Evolutionary conservation across 2,113 vertebrate genomes (phyloP), one percentile per base, ranked within the genome.

Genomic region (Pteropus alecto): DNA sequence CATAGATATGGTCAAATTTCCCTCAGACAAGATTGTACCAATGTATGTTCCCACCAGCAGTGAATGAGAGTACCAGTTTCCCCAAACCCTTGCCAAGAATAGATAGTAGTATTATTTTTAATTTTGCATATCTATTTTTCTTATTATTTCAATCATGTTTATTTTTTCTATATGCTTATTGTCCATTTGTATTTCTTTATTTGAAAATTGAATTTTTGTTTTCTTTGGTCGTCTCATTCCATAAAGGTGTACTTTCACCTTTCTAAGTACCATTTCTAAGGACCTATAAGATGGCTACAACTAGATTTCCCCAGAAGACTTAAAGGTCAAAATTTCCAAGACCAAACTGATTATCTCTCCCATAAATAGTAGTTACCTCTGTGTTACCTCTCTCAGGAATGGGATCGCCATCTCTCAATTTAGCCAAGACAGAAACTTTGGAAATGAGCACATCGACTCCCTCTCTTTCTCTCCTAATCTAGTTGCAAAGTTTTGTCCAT

Each of bases 271-370:
- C 81, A 63, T 65, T 83, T 92, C 46, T 84, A 77, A 63, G 51
- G 46, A 71, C 63, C 81, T 65, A 33, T 43, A 78, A 24, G 19
- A 22, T 48, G 56, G 41, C 87, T 79, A 79, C 73, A 95, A 65
- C 48, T 68, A 82, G 82, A 77, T 89, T 91, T 96, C 33, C 68
- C 33, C 58, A 79, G 71, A 89, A 67, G 19, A 91, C 54, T 63
- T 91, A 30, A 79, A 94, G 65, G 65, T 61, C 63, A 84, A 71
- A 79, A 81, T 88, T 96, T 95, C n/a, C 9, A 76, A 79, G 88
- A n/a, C n/a, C 56, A 93, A 81, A 68, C 48, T 70, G 54, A 85
- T 86, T 67, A 73, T 63, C 41, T 61, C 35, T 15, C 48, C 56
- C 67, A 78, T 88, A 81, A 93, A 95, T 87, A 77, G 60, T 21